phyloP scores from a whole-genome alignment of 1,140 invertebrate species.

The Zaprionus camerounensis region DNA sequence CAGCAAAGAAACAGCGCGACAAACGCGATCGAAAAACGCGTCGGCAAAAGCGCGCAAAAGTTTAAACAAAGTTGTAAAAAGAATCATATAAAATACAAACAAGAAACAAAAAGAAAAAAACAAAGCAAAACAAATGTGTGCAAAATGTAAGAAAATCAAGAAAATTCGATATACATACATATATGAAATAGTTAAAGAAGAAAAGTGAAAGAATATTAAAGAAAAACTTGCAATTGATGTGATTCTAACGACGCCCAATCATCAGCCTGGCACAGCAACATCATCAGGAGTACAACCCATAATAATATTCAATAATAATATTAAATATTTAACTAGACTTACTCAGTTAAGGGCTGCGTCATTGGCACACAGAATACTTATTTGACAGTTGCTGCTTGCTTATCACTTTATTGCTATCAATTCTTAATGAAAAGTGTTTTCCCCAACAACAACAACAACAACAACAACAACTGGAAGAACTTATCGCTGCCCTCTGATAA shows the following conservation, averaged over 20 bases:
- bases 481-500: slow-evolving; percentile 68
- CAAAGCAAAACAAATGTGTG: slow-evolving; percentile 48
- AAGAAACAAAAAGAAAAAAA: slow-evolving; percentile 46
- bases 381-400: slow-evolving; percentile 65
- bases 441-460: slow-evolving; percentile 25
- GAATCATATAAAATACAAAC: slow-evolving; percentile 11
- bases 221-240: slow-evolving; percentile 39
- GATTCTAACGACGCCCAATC: slow-evolving; percentile 42
- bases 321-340: slow-evolving; percentile 22
- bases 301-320: slow-evolving; percentile 12
- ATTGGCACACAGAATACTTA: slow-evolving; percentile 32
- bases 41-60: slow-evolving; percentile 62
- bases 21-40: slow-evolving; percentile 50
- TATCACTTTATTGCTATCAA: slow-evolving; percentile 82
- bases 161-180: slow-evolving; percentile 10
- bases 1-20: slow-evolving; percentile 40
- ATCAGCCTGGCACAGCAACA: not conserved
- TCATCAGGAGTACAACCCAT: no score
- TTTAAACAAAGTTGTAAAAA: slow-evolving; percentile 20
- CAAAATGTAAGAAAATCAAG: slow-evolving; percentile 42
- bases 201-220: slow-evolving; percentile 16
- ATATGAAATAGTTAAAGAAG: slow-evolving; percentile 7
- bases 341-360: slow-evolving; percentile 27
- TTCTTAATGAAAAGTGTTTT: slow-evolving; percentile 78
- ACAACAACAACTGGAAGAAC: slow-evolving; percentile 32